A percentile compares a stretch with the other conserved stretches of the same genome.
These are phyloP conservation scores for Naja naja DNA, from an alignment of 2,113 vertebrate genomes.

Conservation along the genomic window DNA sequence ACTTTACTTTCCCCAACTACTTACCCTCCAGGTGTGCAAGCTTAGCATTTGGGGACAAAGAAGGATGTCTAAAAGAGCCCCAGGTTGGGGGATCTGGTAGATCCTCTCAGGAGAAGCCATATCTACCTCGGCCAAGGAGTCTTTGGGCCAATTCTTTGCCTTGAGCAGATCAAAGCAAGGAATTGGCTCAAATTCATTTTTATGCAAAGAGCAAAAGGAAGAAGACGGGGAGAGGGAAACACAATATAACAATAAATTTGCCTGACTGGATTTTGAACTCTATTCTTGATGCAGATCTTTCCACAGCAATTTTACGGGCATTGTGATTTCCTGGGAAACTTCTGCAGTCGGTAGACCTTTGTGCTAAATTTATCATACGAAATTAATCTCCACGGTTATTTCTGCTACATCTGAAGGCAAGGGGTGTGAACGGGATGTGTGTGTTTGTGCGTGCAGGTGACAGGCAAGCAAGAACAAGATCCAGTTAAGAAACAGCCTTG, in stretches of 20 bases:
- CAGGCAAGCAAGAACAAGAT: not conserved
- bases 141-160: too few species aligned
- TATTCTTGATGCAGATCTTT: not conserved
- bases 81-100: not conserved
- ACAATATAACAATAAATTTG: not conserved
- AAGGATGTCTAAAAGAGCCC: not conserved
- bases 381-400: not conserved
- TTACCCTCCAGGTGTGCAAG: not conserved
- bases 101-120: not conserved
- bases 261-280: not conserved
- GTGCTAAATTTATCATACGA: not conserved
- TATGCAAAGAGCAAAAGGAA: not conserved
- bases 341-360: not conserved
- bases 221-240: not conserved
- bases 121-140: not conserved
- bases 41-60: not conserved
- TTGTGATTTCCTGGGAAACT: not conserved
- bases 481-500: not conserved
- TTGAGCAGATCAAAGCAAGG: not conserved
- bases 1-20: not conserved
- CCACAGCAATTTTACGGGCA: not conserved
- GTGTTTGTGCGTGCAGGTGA: not conserved
- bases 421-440: not conserved
- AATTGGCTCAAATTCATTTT: not conserved
- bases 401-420: not conserved